phyloP scores from a whole-genome alignment of 92 coral and sea anemone species.

The Blastomussa wellsi region DNA sequence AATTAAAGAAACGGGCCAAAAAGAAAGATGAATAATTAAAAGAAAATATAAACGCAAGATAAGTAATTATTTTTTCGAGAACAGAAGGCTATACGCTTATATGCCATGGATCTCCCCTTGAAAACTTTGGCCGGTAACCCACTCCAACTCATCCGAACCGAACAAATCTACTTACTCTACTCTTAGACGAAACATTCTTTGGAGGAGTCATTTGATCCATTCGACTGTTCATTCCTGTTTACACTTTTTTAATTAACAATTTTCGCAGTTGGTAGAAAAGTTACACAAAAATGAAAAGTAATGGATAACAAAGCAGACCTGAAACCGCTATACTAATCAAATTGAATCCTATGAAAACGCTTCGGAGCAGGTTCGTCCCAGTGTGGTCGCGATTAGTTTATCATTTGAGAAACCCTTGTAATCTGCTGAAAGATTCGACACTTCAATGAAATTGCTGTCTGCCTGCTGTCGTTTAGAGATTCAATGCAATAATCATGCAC shows the following conservation, averaged over 20 bases:
- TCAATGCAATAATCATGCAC: background rate
- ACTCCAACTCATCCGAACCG: background rate
- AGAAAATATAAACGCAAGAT: background rate
- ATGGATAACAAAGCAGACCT: background rate
- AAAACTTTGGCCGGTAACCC: background rate
- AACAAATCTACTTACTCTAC: background rate
- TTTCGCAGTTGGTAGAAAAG: conserved; percentile 6
- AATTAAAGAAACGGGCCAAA: background rate
- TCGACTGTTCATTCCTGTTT: background rate
- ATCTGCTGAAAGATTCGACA: background rate
- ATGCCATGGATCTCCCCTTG: background rate
- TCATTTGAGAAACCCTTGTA: background rate
- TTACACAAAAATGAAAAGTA: background rate
- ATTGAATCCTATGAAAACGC: background rate
- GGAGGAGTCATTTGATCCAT: background rate
- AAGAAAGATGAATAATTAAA: background rate
- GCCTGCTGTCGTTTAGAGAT: background rate
- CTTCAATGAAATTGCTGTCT: background rate
- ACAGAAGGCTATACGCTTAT: background rate
- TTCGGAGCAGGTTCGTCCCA: too few species aligned
- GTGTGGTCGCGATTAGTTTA: background rate
- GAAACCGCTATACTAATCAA: background rate
- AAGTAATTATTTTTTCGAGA: background rate
- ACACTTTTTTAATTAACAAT: conserved; percentile 16
- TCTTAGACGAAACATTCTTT: background rate